Conservation (phyloP, 30 jellyfish, hydroid and myxozoan species). For the Haliclystus octoradiatus region DNA sequence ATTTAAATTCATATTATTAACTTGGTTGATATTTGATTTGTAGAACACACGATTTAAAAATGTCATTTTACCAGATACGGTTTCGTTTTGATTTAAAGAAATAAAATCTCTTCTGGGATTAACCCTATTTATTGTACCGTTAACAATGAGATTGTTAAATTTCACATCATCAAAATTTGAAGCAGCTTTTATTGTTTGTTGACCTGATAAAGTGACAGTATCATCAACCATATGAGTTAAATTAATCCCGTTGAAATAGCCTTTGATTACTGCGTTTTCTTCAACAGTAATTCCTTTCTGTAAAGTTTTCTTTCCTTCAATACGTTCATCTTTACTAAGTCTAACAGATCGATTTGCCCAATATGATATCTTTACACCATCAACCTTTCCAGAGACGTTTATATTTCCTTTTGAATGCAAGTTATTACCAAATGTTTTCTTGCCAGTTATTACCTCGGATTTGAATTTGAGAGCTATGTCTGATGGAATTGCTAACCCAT, state of each 20-base stretch:
- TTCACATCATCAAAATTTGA: constrained; percentile 13
- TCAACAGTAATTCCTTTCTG: constrained; percentile 27
- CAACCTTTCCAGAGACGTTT: constrained; percentile 52
- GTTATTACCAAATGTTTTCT: constrained; percentile 26
- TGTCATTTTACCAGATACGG: background rate
- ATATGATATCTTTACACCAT: constrained; percentile 47
- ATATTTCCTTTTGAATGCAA: constrained; percentile 25
- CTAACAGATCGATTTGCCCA: constrained; percentile 23
- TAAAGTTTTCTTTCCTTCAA: constrained; percentile 25
- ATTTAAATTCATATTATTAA: constrained; percentile 16
- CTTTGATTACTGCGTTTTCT: constrained; percentile 10
- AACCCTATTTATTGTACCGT: constrained; percentile 34
- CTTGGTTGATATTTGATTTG: constrained; percentile 3
- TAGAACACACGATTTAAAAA: constrained; percentile 6
- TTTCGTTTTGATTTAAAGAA: constrained; percentile 7
- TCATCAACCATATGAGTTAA: constrained; percentile 27
- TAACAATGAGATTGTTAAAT: constrained; percentile 19
- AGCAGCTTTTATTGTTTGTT: constrained; percentile 30
- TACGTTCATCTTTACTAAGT: constrained; percentile 2
- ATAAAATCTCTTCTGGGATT: constrained; percentile 9
- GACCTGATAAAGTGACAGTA: constrained; percentile 31
- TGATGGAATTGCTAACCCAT: constrained; percentile 43
- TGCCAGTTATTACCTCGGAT: constrained; percentile 53
- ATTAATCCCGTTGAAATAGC: constrained; percentile 26
- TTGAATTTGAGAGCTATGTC: constrained; percentile 55